Percentiles rank a stretch among this genome's conserved stretches.
Evolutionary conservation across 2,113 vertebrate species (phyloP).

Genomic region (Acrocephalus arundinaceus): DNA sequence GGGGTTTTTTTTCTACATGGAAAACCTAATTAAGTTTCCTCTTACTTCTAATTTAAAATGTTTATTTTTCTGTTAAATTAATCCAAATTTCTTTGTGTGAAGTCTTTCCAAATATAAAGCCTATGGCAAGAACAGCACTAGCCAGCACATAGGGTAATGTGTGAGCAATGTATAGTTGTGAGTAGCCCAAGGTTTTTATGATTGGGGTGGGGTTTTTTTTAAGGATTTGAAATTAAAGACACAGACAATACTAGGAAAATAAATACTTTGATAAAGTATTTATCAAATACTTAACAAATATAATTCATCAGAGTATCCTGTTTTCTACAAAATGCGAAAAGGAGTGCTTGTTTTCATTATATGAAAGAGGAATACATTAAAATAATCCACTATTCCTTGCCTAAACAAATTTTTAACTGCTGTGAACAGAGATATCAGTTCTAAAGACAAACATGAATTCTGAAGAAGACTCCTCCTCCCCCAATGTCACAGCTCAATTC

Average conservation of each 20-base stretch:
- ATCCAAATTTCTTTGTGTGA: not conserved
- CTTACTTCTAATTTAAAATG: not conserved
- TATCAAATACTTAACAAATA: not conserved
- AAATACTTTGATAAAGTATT: not conserved
- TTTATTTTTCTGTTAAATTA: not conserved
- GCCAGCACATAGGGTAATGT: not conserved
- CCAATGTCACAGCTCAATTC: not conserved
- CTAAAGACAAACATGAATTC: not conserved
- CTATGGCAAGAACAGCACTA: slow-evolving; percentile 16
- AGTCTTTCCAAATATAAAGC: slow-evolving; percentile 6
- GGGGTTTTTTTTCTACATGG: not conserved
- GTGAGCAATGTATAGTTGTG: not conserved
- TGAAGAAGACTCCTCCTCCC: not conserved
- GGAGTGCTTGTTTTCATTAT: not conserved
- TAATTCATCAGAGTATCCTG: not conserved
- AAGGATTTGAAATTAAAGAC: not conserved
- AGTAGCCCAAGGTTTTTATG: slow-evolving; percentile 1
- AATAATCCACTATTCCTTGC: not conserved
- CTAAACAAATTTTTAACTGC: not conserved
- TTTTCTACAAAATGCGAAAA: not conserved
- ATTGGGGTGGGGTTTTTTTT: not conserved
- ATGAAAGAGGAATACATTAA: not conserved
- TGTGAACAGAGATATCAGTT: not conserved
- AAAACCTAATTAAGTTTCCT: not conserved
- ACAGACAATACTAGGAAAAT: not conserved